Evolutionary conservation across 2,797 vertebrate species (phyloP).

Genomic region (Ptychadena robeensis): DNA sequence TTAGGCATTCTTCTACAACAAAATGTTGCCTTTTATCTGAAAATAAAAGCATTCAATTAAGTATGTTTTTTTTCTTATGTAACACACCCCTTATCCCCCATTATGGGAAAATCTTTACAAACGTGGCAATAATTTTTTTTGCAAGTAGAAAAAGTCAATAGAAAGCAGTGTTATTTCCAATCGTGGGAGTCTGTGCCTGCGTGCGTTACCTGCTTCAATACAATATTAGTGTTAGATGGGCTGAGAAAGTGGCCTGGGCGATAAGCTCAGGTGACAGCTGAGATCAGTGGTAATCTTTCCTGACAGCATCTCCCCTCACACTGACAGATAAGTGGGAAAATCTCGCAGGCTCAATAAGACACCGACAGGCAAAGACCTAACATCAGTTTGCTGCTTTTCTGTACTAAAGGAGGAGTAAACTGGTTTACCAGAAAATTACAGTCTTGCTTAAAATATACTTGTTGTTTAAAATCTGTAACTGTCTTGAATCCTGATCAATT

Average conservation of each 20-base stretch:
- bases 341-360: slow-evolving; percentile 17
- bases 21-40: neutral
- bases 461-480: too few relatives aligned
- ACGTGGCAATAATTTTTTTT: neutral
- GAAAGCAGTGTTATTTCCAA: neutral
- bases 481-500: too few relatives aligned
- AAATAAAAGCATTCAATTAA: neutral
- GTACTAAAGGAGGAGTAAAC: too few relatives aligned
- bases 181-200: neutral
- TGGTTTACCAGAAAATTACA: too few relatives aligned
- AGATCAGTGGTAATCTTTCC: slow-evolving; percentile 35
- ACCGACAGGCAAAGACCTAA: slow-evolving; percentile 8
- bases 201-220: neutral
- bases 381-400: neutral
- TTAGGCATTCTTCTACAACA: neutral
- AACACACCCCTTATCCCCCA: neutral
- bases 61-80: neutral
- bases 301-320: slow-evolving; percentile 42
- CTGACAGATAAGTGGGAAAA: slow-evolving; percentile 45
- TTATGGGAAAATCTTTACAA: neutral
- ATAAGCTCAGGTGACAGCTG: slow-evolving; percentile 48
- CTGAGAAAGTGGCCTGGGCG: neutral
- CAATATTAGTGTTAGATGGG: neutral
- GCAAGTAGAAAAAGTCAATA: neutral
- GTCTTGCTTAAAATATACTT: too few relatives aligned